Percentiles rank a stretch among this genome's conserved stretches.
Conservation (phyloP, 2,888 invertebrate genomes). For the Seira ritae region DNA sequence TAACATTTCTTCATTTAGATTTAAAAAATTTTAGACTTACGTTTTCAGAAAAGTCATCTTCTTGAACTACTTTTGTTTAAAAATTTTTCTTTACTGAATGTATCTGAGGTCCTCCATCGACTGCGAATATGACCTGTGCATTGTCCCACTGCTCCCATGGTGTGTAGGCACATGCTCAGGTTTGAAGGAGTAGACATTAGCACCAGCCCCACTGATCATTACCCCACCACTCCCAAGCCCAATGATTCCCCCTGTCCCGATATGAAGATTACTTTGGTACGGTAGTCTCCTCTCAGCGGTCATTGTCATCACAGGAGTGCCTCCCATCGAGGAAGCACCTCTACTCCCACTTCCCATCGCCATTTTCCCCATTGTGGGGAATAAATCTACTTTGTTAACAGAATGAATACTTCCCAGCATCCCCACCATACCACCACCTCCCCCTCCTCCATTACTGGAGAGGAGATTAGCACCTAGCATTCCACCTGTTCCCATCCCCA, state of each 20-base stretch:
- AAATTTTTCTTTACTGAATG: constrained; percentile 42
- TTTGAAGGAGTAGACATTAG: constrained; percentile 55
- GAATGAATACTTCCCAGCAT: constrained; percentile 34
- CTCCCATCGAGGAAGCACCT: constrained; percentile 21
- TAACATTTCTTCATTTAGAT: no score
- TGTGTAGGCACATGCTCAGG: constrained; percentile 61
- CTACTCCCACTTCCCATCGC: neutral
- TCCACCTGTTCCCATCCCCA: neutral
- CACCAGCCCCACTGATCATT: constrained; percentile 21
- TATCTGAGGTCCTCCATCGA: constrained; percentile 69
- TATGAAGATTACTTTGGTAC: constrained; percentile 9
- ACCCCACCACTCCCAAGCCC: constrained; percentile 26
- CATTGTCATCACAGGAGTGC: constrained; percentile 48
- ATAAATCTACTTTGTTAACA: constrained; percentile 30
- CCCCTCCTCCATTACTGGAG: neutral
- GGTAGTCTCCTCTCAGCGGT: constrained; percentile 31
- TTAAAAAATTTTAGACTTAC: no score
- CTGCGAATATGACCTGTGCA: constrained; percentile 64
- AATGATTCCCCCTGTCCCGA: constrained; percentile 23
- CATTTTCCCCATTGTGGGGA: constrained; percentile 23
- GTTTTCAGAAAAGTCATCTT: no score
- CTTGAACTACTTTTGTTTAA: neutral
- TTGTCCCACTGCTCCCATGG: constrained; percentile 24
- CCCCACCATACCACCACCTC: neutral
- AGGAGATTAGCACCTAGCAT: constrained; percentile 6